Evolutionary conservation across 2,113 vertebrate species (phyloP).

Genomic region (Antechinus flavipes): DNA sequence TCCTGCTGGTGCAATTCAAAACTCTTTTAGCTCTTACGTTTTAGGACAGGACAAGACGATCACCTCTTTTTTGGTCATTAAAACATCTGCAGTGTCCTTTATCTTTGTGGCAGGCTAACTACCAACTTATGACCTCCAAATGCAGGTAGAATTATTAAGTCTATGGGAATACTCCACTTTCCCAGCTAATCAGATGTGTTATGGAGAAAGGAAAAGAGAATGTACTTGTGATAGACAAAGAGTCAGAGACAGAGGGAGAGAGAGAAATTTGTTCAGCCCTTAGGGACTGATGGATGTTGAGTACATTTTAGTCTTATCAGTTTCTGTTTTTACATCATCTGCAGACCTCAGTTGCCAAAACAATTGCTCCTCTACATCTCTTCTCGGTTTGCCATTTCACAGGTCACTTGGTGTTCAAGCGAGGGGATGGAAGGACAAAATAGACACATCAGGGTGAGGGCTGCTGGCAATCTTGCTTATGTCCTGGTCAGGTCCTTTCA

Average conservation of each 20-base stretch:
- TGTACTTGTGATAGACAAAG: neutral
- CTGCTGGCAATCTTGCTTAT: neutral
- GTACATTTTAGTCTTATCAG: neutral
- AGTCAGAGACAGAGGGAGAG: neutral
- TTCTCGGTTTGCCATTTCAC: neutral
- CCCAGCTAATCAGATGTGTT: neutral
- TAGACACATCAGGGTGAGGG: neutral
- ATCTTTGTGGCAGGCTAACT: constrained; percentile 72
- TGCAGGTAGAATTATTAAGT: constrained; percentile 55
- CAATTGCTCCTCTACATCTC: neutral
- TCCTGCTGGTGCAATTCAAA: neutral
- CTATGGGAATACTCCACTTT: constrained; percentile 35
- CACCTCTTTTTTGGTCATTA: constrained; percentile 50
- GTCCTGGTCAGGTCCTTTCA: neutral
- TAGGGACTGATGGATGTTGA: neutral
- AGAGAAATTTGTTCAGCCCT: neutral
- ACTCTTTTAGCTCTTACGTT: neutral
- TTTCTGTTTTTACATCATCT: neutral
- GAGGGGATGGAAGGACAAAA: neutral
- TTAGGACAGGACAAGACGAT: neutral
- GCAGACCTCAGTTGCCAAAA: neutral
- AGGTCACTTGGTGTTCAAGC: neutral
- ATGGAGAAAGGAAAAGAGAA: constrained; percentile 8
- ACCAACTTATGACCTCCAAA: constrained; percentile 70
- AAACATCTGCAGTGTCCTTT: constrained; percentile 73